A percentile compares a stretch with the other conserved stretches of the same genome.
These are phyloP conservation scores for Pangasianodon hypophthalmus DNA, from an alignment of 2,113 vertebrate genomes.

Conservation along the genomic window DNA sequence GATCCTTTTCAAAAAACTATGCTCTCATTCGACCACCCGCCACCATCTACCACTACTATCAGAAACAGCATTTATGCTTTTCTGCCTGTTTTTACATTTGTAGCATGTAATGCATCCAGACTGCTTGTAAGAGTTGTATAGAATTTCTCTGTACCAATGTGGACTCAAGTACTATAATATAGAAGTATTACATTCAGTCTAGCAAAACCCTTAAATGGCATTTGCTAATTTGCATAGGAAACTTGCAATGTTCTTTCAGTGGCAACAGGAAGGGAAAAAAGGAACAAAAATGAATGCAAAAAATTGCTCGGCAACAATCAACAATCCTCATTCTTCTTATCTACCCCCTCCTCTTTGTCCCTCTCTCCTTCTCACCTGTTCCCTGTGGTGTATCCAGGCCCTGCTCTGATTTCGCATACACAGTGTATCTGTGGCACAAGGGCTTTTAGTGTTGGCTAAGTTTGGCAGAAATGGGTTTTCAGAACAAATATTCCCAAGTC, in stretches of 20 bases:
- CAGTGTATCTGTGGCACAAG: conserved; percentile 42
- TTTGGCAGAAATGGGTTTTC: conserved; percentile 49
- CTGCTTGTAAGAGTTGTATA: neutral
- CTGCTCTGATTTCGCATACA: conserved; percentile 46
- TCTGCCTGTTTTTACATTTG: conserved; percentile 13
- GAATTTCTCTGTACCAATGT: neutral
- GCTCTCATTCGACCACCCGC: conserved; percentile 8
- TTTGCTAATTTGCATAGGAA: conserved; percentile 16
- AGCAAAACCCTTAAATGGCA: neutral
- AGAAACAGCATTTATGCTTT: conserved; percentile 22
- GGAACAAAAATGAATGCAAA: conserved; percentile 28
- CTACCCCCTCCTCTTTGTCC: conserved; percentile 35
- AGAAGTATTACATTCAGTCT: neutral
- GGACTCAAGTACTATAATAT: neutral
- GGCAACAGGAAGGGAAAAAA: neutral
- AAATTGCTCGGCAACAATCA: conserved; percentile 41
- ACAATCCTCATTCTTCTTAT: conserved; percentile 45
- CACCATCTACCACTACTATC: neutral
- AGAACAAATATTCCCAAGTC: conserved; percentile 37
- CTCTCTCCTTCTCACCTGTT: conserved; percentile 44
- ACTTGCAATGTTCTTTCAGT: conserved; percentile 5
- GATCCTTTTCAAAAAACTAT: conserved; percentile 44
- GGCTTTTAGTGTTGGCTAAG: conserved; percentile 52
- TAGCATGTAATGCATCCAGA: neutral
- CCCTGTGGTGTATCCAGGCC: conserved; percentile 53